phyloP scores from a whole-genome alignment of 2,888 invertebrate genomes.

The Pammene fasciana region DNA sequence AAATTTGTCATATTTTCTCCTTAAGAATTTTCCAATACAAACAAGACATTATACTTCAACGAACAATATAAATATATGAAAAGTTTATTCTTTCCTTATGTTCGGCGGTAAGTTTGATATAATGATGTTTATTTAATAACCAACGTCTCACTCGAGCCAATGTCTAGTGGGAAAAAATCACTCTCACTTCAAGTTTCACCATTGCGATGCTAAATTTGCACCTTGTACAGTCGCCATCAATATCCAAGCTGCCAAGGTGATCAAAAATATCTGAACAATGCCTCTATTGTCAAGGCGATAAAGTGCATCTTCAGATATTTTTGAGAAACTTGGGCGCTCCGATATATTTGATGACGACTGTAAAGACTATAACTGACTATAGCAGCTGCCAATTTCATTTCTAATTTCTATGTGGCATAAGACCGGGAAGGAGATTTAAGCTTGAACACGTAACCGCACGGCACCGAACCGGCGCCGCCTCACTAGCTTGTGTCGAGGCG shows the following conservation, averaged over 20 bases:
- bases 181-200: neutral
- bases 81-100: neutral
- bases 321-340: no score
- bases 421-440: no score
- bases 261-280: no score
- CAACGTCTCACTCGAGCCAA: neutral
- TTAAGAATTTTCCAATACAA: slow-evolving; percentile 15
- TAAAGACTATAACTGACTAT: no score
- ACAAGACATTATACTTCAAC: slow-evolving; percentile 6
- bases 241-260: no score
- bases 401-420: neutral
- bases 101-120: slow-evolving; percentile 2
- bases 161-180: neutral
- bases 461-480: no score
- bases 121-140: neutral
- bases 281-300: no score
- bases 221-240: no score
- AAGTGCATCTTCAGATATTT: no score
- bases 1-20: slow-evolving; percentile 9
- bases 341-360: no score
- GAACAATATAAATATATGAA: neutral
- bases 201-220: neutral
- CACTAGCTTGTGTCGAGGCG: no score
- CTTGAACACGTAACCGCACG: no score
- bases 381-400: neutral